Evolutionary conservation across 1,140 invertebrate species (phyloP).

Genomic region (Brachionus asplanchnoidis): DNA sequence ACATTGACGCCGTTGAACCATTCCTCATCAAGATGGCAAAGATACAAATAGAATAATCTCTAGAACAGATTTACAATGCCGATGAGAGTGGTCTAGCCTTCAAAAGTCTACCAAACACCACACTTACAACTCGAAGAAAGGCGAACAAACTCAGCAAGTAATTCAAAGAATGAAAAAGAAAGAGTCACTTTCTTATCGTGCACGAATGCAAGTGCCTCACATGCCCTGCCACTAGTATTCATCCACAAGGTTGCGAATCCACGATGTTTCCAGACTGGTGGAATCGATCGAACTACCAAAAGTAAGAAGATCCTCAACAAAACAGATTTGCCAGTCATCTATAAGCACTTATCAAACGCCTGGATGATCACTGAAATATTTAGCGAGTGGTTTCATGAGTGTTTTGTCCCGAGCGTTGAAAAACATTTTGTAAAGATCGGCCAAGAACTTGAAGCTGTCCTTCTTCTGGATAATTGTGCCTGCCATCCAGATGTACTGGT

Average conservation of each 20-base stretch:
- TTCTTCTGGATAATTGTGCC: slow-evolving; percentile 34
- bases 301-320: too few relatives aligned
- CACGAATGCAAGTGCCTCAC: slow-evolving; percentile 36
- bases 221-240: slow-evolving; percentile 40
- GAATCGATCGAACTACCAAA: neutral
- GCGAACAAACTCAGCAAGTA: slow-evolving; percentile 14
- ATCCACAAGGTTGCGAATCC: slow-evolving; percentile 43
- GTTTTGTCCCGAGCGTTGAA: neutral
- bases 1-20: too few relatives aligned
- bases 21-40: too few relatives aligned
- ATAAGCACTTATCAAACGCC: neutral
- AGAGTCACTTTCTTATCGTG: too few relatives aligned
- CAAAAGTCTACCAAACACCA: slow-evolving; percentile 38
- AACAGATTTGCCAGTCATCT: too few relatives aligned
- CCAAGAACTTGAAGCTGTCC: neutral
- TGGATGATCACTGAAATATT: slow-evolving; percentile 41
- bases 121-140: slow-evolving; percentile 41
- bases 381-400: neutral
- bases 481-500: neutral
- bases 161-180: slow-evolving; percentile 26
- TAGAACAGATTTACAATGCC: slow-evolving; percentile 43
- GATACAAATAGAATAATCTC: neutral
- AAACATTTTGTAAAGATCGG: neutral
- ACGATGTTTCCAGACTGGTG: slow-evolving; percentile 43
- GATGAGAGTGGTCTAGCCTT: slow-evolving; percentile 43